phyloP scores from a whole-genome alignment of 2,888 invertebrate species.

The Pandemis cinnamomeana region DNA sequence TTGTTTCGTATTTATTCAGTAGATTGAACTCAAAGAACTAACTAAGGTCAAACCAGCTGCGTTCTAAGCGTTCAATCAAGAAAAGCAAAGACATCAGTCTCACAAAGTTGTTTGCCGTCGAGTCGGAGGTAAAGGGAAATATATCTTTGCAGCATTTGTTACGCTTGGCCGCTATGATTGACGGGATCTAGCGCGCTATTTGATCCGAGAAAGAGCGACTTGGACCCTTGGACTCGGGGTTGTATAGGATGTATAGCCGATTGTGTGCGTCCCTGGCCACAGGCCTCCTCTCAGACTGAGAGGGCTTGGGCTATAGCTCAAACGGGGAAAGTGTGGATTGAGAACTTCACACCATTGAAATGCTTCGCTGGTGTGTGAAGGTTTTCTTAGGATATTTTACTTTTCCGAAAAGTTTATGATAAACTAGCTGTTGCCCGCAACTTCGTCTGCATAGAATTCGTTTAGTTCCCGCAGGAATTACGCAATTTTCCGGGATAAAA shows the following conservation, averaged over 20 bases:
- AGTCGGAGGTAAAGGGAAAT: not conserved
- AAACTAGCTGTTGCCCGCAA: too few species aligned
- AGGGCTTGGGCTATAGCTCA: too few species aligned
- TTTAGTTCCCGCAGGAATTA: too few species aligned
- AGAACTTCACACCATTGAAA: too few species aligned
- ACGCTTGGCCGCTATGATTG: not conserved
- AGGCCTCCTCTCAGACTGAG: too few species aligned
- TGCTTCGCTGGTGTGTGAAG: too few species aligned
- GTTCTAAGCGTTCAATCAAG: not conserved
- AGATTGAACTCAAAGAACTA: not conserved
- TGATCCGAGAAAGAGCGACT: not conserved
- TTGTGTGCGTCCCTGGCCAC: too few species aligned
- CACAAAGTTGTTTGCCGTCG: not conserved
- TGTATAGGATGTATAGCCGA: not conserved
- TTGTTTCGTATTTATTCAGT: not conserved
- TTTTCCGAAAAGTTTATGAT: too few species aligned
- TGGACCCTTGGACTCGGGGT: not conserved
- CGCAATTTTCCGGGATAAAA: too few species aligned
- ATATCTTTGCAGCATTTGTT: not conserved
- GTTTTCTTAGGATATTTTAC: too few species aligned
- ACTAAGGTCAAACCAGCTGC: not conserved
- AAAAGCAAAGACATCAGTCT: conserved; percentile 4
- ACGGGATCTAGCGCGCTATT: not conserved
- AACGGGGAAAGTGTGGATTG: too few species aligned
- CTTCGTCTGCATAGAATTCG: too few species aligned